Percentiles rank a stretch among this genome's conserved stretches.
Evolutionary conservation across 2,888 invertebrate genomes (phyloP).

Genomic region (Eumerus sabulonum): DNA sequence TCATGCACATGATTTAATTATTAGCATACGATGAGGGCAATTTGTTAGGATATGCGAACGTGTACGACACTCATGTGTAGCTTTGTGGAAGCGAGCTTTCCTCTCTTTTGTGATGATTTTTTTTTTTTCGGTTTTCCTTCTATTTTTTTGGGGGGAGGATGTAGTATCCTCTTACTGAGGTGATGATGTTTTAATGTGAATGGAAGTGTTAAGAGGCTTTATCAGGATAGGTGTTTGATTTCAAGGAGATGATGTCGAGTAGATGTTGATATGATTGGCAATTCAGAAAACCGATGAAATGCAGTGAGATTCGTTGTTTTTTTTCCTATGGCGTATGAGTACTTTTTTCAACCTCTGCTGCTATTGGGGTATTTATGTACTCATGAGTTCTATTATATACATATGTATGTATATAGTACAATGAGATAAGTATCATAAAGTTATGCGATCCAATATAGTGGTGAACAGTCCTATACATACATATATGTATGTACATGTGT

Average conservation of each 20-base stretch:
- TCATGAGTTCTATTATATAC: no score
- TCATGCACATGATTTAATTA: slow-evolving; percentile 56
- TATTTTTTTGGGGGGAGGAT: no score
- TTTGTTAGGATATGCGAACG: slow-evolving; percentile 5
- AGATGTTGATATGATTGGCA: not conserved
- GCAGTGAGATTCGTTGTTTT: not conserved
- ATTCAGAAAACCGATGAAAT: no score
- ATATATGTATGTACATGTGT: no score
- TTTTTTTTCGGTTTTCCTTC: slow-evolving; percentile 5
- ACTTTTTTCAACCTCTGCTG: no score
- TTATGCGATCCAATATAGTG: no score
- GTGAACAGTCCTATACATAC: no score
- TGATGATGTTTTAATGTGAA: slow-evolving; percentile 1
- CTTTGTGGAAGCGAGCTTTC: slow-evolving; percentile 10
- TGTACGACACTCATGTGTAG: slow-evolving; percentile 12
- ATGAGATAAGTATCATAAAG: no score
- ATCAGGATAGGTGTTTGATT: not conserved
- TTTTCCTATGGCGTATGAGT: slow-evolving; percentile 21
- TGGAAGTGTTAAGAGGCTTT: slow-evolving; percentile 18
- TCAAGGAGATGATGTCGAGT: not conserved
- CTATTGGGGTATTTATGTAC: not conserved
- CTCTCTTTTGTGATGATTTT: not conserved
- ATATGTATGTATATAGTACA: no score
- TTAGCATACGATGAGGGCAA: slow-evolving; percentile 40
- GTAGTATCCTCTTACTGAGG: no score